These are phyloP conservation scores for Colistium nudipinnis DNA, from an alignment of 2,113 vertebrate species.

Conservation along the genomic window DNA sequence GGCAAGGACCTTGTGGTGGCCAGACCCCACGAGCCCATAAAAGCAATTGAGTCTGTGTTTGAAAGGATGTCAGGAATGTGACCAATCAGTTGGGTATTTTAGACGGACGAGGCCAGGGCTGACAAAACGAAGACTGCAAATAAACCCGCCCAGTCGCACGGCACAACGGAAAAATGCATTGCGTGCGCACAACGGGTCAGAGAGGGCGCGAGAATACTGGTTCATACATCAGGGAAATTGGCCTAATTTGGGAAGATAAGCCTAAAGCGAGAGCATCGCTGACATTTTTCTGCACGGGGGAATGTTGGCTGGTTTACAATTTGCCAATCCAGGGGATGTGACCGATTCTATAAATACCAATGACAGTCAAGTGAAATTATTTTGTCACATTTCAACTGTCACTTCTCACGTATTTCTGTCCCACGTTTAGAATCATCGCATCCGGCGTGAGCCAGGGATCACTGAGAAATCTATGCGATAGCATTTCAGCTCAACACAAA, in stretches of 20 bases:
- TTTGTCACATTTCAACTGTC: slow-evolving; percentile 37
- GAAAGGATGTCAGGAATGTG: slow-evolving; percentile 80
- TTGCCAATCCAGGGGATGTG: slow-evolving; percentile 75
- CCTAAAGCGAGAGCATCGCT: slow-evolving; percentile 87
- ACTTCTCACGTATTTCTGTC: slow-evolving; percentile 23
- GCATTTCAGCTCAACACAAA: neutral
- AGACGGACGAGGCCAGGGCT: slow-evolving; percentile 75
- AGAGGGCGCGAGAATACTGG: slow-evolving; percentile 80
- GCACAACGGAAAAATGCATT: slow-evolving; percentile 79
- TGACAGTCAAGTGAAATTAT: slow-evolving; percentile 45
- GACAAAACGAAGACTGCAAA: slow-evolving; percentile 89
- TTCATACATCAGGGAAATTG: slow-evolving; percentile 84
- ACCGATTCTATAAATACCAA: slow-evolving; percentile 76
- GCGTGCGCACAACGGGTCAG: slow-evolving; percentile 76
- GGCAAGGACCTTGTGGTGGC: slow-evolving; percentile 55
- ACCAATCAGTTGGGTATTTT: slow-evolving; percentile 86
- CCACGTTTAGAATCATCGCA: slow-evolving; percentile 17
- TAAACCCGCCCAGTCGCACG: slow-evolving; percentile 80
- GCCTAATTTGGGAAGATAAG: slow-evolving; percentile 96
- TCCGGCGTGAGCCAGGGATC: slow-evolving; percentile 4
- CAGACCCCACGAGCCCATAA: slow-evolving; percentile 70
- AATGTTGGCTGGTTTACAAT: slow-evolving; percentile 81
- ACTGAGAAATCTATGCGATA: slow-evolving; percentile 9
- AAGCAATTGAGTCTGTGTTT: slow-evolving; percentile 69
- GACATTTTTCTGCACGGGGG: slow-evolving; percentile 85